These are phyloP conservation scores for Anas bahamensis DNA, from an alignment of 2,797 vertebrate genomes.

Conservation along the genomic window DNA sequence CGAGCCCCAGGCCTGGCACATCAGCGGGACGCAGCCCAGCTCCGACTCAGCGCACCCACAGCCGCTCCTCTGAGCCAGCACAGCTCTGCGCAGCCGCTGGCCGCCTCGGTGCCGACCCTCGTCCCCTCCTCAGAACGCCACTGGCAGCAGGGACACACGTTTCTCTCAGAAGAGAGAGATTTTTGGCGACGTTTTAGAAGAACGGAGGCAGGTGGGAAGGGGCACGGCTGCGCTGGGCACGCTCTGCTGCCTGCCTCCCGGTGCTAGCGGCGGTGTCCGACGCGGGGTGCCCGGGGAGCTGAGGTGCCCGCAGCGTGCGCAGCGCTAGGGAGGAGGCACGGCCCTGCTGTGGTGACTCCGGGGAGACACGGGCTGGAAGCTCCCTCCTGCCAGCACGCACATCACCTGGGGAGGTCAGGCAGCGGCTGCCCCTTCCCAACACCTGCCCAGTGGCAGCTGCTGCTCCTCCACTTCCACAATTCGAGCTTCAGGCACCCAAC, in stretches of 20 bases:
- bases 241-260: neutral
- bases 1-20: neutral
- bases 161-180: neutral
- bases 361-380: neutral
- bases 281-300: neutral
- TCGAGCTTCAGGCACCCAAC: neutral
- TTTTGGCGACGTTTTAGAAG: neutral
- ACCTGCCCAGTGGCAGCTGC: neutral
- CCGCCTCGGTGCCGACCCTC: neutral
- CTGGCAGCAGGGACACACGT: neutral
- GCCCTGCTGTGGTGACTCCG: neutral
- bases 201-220: neutral
- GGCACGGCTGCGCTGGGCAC: neutral
- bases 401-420: neutral
- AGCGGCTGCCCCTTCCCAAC: neutral
- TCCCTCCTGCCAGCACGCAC: neutral
- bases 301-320: neutral
- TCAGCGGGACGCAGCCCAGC: neutral
- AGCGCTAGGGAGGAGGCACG: neutral
- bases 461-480: neutral
- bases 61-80: too few species aligned
- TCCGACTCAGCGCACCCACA: neutral
- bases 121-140: neutral
- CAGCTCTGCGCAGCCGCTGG: neutral
- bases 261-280: neutral